Evolutionary conservation across 30 jellyfish, hydroid and myxozoan genomes (phyloP).

Genomic region (Hydractinia echinata): DNA sequence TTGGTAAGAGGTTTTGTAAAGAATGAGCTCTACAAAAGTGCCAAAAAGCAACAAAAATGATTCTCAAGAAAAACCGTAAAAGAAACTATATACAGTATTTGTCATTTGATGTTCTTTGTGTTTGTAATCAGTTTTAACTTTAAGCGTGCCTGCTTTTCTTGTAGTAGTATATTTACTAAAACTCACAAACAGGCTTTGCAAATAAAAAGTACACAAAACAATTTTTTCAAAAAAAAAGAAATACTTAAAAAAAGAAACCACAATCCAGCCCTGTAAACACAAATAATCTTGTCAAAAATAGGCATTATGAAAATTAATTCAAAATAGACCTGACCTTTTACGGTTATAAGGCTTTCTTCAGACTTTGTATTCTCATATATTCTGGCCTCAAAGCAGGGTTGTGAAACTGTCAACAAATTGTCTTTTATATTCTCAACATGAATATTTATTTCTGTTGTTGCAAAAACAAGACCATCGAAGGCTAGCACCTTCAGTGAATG

Average conservation of each 20-base stretch:
- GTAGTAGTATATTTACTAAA: too few species aligned
- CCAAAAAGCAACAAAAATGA: too few species aligned
- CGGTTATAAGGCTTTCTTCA: neutral
- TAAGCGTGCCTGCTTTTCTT: too few species aligned
- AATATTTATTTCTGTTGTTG: conserved; percentile 34
- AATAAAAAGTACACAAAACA: too few species aligned
- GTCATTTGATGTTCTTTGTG: too few species aligned
- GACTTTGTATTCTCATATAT: conserved; percentile 33
- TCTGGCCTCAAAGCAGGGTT: conserved; percentile 77
- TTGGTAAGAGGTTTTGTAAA: too few species aligned
- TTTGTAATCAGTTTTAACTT: too few species aligned
- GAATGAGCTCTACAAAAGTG: too few species aligned
- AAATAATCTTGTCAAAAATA: neutral
- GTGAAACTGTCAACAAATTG: conserved; percentile 84
- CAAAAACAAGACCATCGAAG: conserved; percentile 58
- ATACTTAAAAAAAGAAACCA: neutral
- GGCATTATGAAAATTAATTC: neutral
- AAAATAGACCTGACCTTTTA: neutral
- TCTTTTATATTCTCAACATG: conserved; percentile 56
- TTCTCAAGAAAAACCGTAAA: too few species aligned
- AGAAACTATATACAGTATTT: too few species aligned
- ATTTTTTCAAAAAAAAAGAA: too few species aligned
- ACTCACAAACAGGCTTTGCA: too few species aligned
- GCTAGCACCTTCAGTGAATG: conserved; percentile 50
- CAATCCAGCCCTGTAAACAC: neutral